These are phyloP conservation scores for Fistularia commersonii DNA, from an alignment of 2,797 vertebrate genomes.

Conservation along the genomic window DNA sequence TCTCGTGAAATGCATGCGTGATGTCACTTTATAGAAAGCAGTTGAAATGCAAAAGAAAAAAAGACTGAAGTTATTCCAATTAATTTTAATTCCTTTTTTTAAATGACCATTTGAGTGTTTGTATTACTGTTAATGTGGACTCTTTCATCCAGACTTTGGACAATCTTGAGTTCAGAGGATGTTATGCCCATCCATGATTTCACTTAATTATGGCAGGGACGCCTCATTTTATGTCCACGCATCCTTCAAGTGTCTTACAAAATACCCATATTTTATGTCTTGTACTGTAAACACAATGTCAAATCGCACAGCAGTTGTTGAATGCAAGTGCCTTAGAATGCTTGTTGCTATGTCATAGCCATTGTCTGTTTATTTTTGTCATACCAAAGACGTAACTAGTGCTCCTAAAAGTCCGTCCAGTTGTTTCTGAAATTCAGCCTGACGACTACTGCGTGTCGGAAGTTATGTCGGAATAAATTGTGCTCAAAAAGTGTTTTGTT, in stretches of 20 bases:
- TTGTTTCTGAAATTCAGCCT: constrained; percentile 39
- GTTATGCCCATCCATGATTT: no score
- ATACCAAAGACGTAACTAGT: constrained; percentile 46
- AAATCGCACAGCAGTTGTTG: constrained; percentile 35
- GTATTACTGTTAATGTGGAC: no score
- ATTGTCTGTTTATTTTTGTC: constrained; percentile 10
- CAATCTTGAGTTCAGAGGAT: no score
- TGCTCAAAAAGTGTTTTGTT: neutral
- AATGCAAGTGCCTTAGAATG: constrained; percentile 68
- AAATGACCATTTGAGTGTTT: no score
- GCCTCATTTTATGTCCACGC: constrained; percentile 33
- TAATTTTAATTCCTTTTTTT: no score
- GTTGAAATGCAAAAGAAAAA: no score
- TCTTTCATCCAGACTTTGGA: no score
- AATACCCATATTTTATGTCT: constrained; percentile 23
- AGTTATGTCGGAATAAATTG: constrained; percentile 51
- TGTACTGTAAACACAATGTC: constrained; percentile 50
- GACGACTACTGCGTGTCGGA: constrained; percentile 18
- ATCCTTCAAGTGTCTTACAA: constrained; percentile 34
- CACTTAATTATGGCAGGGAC: constrained; percentile 21
- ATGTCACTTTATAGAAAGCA: no score
- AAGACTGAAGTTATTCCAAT: no score
- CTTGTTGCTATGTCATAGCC: constrained; percentile 35
- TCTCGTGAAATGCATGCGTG: no score
- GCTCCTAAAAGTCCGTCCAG: constrained; percentile 19